Evolutionary conservation across 1,140 invertebrate species (phyloP).

Genomic region (Euura saliciscinereae): DNA sequence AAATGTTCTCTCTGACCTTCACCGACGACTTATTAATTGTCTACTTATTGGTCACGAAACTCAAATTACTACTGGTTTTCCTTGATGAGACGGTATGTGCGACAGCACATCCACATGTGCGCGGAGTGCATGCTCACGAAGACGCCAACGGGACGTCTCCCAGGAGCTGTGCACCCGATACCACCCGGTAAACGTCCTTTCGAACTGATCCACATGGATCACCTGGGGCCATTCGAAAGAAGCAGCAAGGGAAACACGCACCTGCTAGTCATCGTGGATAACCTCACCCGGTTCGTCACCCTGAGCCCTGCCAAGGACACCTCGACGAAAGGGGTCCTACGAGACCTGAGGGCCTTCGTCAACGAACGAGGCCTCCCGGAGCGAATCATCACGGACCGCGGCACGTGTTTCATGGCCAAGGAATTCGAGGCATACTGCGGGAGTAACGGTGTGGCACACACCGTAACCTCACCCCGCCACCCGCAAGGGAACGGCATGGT

Average conservation of each 20-base stretch:
- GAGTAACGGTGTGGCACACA: slow-evolving; percentile 11
- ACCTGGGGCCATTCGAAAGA: slow-evolving; percentile 18
- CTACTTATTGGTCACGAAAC: too few relatives aligned
- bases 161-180: slow-evolving; percentile 21
- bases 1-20: too few relatives aligned
- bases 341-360: slow-evolving; percentile 14
- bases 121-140: slow-evolving; percentile 22
- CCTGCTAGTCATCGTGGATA: slow-evolving; percentile 19
- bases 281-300: slow-evolving; percentile 13
- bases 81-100: slow-evolving; percentile 18
- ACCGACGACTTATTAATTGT: too few relatives aligned
- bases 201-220: slow-evolving; percentile 15
- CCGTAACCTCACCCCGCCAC: slow-evolving; percentile 13
- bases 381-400: slow-evolving; percentile 17
- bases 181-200: slow-evolving; percentile 19
- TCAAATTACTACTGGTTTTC: slow-evolving; percentile 33
- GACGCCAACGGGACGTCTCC: background rate
- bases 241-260: slow-evolving; percentile 15
- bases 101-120: slow-evolving; percentile 21
- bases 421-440: slow-evolving; percentile 18
- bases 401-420: slow-evolving; percentile 22
- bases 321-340: background rate
- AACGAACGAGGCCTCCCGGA: slow-evolving; percentile 13
- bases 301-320: slow-evolving; percentile 11
- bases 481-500: slow-evolving; percentile 15